A percentile compares a stretch with the other conserved stretches of the same genome.
phyloP scores from a whole-genome alignment of 1,140 invertebrate genomes.

The Drosophila aff. region DNA sequence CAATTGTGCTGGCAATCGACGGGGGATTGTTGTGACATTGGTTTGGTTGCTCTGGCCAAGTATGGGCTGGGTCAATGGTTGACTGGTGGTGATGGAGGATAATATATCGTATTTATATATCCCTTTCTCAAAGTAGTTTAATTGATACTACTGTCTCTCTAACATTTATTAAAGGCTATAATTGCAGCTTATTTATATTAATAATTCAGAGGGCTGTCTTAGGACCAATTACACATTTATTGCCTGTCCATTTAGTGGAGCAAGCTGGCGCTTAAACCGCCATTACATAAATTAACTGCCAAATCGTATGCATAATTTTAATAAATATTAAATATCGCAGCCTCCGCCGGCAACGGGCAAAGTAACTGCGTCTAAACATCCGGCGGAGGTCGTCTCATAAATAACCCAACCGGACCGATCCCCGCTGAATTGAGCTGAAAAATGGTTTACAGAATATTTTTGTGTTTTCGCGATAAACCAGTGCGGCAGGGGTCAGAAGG shows the following conservation, averaged over 20 bases:
- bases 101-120: not conserved
- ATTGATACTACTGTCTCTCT: not conserved
- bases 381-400: constrained; percentile 75
- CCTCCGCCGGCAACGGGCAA: constrained; percentile 26
- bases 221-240: constrained; percentile 25
- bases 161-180: not conserved
- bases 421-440: constrained; percentile 44
- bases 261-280: constrained; percentile 18
- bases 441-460: constrained; percentile 62
- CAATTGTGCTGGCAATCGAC: constrained; percentile 46
- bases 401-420: constrained; percentile 58
- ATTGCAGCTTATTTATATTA: constrained; percentile 1
- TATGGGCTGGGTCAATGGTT: constrained; percentile 27
- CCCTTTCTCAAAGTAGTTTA: not conserved
- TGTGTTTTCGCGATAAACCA: constrained; percentile 50
- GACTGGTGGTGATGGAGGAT: constrained; percentile 7
- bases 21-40: constrained; percentile 49
- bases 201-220: constrained; percentile 19
- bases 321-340: constrained; percentile 52
- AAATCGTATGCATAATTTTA: constrained; percentile 65
- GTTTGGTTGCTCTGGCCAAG: constrained; percentile 9
- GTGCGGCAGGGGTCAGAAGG: not conserved
- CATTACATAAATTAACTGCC: constrained; percentile 61
- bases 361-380: constrained; percentile 77
- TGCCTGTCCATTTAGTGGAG: constrained; percentile 5